phyloP scores from a whole-genome alignment of 1,140 invertebrate genomes.

The Eurosta solidaginis region DNA sequence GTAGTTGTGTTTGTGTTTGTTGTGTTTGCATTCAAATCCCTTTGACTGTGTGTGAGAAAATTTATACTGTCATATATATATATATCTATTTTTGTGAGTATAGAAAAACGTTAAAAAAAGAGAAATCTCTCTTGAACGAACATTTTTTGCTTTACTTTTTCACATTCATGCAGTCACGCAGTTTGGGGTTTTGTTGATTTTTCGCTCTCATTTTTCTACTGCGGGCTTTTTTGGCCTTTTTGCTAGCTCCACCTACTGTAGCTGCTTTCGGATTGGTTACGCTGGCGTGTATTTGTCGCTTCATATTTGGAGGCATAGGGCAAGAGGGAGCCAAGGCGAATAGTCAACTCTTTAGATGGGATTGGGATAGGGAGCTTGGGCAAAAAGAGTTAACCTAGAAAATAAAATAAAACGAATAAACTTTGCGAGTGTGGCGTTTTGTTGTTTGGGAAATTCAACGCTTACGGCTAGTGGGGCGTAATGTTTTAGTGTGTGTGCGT shows the following conservation, averaged over 20 bases:
- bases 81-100: slow-evolving; percentile 35
- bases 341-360: neutral
- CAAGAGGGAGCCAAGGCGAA: slow-evolving; percentile 34
- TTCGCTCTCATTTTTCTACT: slow-evolving; percentile 40
- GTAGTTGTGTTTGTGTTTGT: neutral
- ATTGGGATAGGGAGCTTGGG: neutral
- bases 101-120: slow-evolving; percentile 57
- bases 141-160: slow-evolving; percentile 4
- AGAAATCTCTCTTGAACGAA: slow-evolving; percentile 13
- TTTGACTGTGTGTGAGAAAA: slow-evolving; percentile 22
- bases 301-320: slow-evolving; percentile 47
- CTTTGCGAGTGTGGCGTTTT: neutral
- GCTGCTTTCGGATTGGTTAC: slow-evolving; percentile 52
- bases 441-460: neutral
- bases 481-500: neutral
- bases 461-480: too few species aligned
- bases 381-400: slow-evolving; percentile 32
- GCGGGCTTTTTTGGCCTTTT: slow-evolving; percentile 54
- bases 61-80: too few species aligned
- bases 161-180: neutral
- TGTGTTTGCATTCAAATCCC: neutral
- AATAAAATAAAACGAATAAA: slow-evolving; percentile 28
- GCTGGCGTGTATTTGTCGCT: neutral
- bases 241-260: slow-evolving; percentile 57
- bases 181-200: slow-evolving; percentile 19